A percentile compares a stretch with the other conserved stretches of the same genome.
These are phyloP conservation scores for Saccopteryx leptura DNA, from an alignment of 2,113 vertebrate genomes.

Conservation along the genomic window DNA sequence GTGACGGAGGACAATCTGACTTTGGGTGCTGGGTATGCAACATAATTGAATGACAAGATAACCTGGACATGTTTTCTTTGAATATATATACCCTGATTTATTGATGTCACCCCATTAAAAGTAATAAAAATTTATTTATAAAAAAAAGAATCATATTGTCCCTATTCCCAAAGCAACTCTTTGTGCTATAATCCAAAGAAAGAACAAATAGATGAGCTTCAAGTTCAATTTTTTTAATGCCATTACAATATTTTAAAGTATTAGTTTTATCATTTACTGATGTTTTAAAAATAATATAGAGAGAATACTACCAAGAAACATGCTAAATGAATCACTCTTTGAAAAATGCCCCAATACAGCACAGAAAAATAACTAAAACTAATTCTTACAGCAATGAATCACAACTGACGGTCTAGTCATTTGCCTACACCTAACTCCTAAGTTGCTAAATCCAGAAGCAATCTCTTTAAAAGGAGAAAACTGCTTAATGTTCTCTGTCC, in stretches of 20 bases:
- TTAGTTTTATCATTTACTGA: slow-evolving; percentile 42
- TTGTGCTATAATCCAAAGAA: not conserved
- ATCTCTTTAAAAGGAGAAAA: slow-evolving; percentile 9
- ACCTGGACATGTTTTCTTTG: too few relatives aligned
- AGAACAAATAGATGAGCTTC: not conserved
- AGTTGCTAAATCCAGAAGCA: slow-evolving; percentile 27
- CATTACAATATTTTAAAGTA: slow-evolving; percentile 53
- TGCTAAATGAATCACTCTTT: slow-evolving; percentile 31
- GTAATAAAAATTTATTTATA: too few relatives aligned
- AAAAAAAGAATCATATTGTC: not conserved
- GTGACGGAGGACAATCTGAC: too few relatives aligned
- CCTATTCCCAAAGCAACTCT: not conserved
- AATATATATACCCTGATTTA: too few relatives aligned
- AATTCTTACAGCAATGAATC: slow-evolving; percentile 40
- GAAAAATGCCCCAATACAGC: slow-evolving; percentile 45
- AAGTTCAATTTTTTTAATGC: not conserved
- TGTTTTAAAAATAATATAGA: slow-evolving; percentile 68
- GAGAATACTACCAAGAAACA: slow-evolving; percentile 35
- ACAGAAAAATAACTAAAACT: slow-evolving; percentile 45
- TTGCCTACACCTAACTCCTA: not conserved
- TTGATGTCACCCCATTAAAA: too few relatives aligned
- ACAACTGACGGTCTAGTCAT: slow-evolving; percentile 16
- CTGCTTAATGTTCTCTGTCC: not conserved
- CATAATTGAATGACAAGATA: too few relatives aligned
- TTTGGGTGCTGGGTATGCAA: too few relatives aligned